These are phyloP conservation scores for Aporophyla nigra DNA, from an alignment of 2,888 invertebrate genomes.

Conservation along the genomic window DNA sequence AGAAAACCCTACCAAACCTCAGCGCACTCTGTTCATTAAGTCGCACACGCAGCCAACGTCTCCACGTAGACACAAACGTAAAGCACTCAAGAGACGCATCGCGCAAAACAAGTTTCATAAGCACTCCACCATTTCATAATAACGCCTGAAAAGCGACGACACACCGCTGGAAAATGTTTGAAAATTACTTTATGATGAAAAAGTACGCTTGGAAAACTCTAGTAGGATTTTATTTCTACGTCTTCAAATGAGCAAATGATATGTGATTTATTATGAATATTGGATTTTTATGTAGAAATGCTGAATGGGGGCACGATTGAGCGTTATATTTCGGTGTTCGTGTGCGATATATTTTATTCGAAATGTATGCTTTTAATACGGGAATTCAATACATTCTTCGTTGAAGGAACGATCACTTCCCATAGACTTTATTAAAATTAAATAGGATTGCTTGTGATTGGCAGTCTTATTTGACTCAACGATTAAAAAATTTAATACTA, in stretches of 20 bases:
- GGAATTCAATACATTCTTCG: not conserved
- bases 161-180: slow-evolving; percentile 55
- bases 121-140: slow-evolving; percentile 64
- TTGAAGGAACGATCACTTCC: not conserved
- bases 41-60: slow-evolving; percentile 41
- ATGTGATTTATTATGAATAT: slow-evolving; percentile 23
- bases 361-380: not conserved
- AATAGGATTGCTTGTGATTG: not conserved
- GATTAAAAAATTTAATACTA: not conserved
- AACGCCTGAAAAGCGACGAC: slow-evolving; percentile 49
- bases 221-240: slow-evolving; percentile 9
- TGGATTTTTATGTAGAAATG: slow-evolving; percentile 5
- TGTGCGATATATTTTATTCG: not conserved
- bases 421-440: not conserved
- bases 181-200: slow-evolving; percentile 44
- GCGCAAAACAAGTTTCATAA: slow-evolving; percentile 65
- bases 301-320: not conserved
- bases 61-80: slow-evolving; percentile 58
- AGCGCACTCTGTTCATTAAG: slow-evolving; percentile 45
- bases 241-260: slow-evolving; percentile 22
- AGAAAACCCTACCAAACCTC: slow-evolving; percentile 18
- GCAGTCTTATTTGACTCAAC: not conserved
- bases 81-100: slow-evolving; percentile 67
- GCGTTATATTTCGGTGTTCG: not conserved
- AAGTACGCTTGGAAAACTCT: slow-evolving; percentile 25